These are phyloP conservation scores for Tupaia chinensis DNA, from an alignment of 2,113 vertebrate species.

Conservation along the genomic window DNA sequence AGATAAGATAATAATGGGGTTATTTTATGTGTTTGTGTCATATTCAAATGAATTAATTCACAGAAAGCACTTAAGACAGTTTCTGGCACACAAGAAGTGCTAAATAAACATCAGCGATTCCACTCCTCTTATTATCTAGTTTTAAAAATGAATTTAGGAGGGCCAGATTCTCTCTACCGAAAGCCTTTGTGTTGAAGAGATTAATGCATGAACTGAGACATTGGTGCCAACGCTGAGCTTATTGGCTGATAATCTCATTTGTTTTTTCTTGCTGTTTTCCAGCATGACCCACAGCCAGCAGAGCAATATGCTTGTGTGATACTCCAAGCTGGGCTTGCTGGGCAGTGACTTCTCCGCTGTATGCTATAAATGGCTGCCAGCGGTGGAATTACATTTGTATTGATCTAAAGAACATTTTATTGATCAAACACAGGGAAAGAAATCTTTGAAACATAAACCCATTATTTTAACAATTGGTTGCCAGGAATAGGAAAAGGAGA, in stretches of 20 bases:
- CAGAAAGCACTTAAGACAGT: background rate
- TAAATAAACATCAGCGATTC: background rate
- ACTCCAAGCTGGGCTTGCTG: slow-evolving; percentile 37
- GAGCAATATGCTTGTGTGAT: background rate
- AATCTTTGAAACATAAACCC: slow-evolving; percentile 79
- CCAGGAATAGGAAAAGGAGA: slow-evolving; percentile 67
- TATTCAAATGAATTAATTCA: background rate
- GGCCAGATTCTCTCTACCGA: background rate
- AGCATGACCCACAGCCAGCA: slow-evolving; percentile 45
- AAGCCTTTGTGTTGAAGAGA: slow-evolving; percentile 56
- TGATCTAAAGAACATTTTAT: slow-evolving; percentile 87
- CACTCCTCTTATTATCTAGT: background rate
- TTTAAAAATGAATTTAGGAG: background rate
- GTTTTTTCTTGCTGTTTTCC: slow-evolving; percentile 61
- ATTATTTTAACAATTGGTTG: slow-evolving; percentile 84
- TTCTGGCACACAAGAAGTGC: background rate
- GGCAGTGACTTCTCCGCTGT: slow-evolving; percentile 43
- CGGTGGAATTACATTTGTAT: slow-evolving; percentile 85
- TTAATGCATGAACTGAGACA: slow-evolving; percentile 21
- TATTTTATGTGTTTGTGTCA: background rate
- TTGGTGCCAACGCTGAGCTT: slow-evolving; percentile 48
- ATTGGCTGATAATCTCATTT: slow-evolving; percentile 44
- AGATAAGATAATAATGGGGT: background rate
- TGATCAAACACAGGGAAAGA: slow-evolving; percentile 84
- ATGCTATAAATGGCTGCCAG: slow-evolving; percentile 82